A percentile compares a stretch with the other conserved stretches of the same genome.
These are phyloP conservation scores for Stenchaetothrips biformis DNA, from an alignment of 2,888 invertebrate genomes.

Conservation along the genomic window DNA sequence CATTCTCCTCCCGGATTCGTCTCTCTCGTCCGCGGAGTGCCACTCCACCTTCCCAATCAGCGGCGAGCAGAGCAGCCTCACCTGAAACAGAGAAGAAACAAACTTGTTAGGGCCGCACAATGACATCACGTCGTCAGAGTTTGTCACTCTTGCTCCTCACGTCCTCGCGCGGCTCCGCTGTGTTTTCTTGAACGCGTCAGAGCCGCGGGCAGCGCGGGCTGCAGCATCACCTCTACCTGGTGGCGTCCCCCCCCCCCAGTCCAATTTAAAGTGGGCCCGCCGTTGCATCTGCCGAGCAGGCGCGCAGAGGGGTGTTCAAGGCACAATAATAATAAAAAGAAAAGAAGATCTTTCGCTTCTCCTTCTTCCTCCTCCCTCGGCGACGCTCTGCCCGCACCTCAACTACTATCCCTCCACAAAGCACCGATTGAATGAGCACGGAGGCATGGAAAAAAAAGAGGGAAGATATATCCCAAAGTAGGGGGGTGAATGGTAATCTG, in stretches of 20 bases:
- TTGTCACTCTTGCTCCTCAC: not conserved
- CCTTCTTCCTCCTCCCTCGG: not conserved
- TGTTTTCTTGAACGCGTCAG: not conserved
- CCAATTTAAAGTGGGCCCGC: conserved; percentile 13
- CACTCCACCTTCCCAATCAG: not conserved
- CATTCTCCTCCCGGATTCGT: not conserved
- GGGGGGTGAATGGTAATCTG: not conserved
- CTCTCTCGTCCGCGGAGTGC: not conserved
- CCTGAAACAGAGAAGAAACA: conserved; percentile 12
- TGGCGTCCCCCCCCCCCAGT: not conserved
- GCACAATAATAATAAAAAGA: conserved; percentile 25
- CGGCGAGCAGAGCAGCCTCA: not conserved
- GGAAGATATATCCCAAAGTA: not conserved
- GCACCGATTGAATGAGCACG: conserved; percentile 18
- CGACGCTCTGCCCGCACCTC: not conserved
- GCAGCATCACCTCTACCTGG: not conserved
- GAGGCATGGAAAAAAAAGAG: not conserved
- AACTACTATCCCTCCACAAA: conserved; percentile 13
- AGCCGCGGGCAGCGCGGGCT: not conserved
- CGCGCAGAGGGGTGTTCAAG: not conserved
- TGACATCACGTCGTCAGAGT: conserved; percentile 15
- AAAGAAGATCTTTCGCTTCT: not conserved
- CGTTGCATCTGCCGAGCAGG: not conserved
- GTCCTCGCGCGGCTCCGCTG: not conserved
- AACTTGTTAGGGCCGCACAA: conserved; percentile 18